Conservation (phyloP, 1,140 invertebrate genomes). For the Mycetomoellerius zeteki region DNA sequence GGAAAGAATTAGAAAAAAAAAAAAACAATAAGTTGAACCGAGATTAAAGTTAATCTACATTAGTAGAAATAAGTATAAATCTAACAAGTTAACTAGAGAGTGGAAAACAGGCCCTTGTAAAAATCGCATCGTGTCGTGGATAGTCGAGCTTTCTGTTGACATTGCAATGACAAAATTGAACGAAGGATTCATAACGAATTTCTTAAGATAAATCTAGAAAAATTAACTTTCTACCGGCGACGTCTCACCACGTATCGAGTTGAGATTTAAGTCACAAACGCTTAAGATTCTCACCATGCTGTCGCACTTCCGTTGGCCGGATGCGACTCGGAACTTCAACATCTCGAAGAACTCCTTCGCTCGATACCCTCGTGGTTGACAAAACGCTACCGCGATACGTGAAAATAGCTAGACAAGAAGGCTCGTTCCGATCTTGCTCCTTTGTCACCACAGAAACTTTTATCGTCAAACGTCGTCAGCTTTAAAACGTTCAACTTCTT, state of each 20-base stretch:
- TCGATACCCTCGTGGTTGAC: constrained; percentile 46
- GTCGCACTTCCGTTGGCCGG: constrained; percentile 88
- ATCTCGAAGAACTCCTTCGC: constrained; percentile 82
- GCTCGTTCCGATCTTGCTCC: not conserved
- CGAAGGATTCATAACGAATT: not conserved
- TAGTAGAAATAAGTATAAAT: too few species aligned
- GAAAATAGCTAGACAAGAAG: not conserved
- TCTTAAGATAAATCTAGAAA: constrained; percentile 14
- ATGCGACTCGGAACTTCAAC: constrained; percentile 90
- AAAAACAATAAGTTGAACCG: too few species aligned
- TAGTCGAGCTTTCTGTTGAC: not conserved
- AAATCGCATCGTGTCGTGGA: not conserved
- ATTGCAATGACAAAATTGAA: not conserved
- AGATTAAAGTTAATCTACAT: too few species aligned
- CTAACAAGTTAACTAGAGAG: too few species aligned
- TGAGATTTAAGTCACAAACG: constrained; percentile 56
- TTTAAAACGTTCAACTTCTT: not conserved
- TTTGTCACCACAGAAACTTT: constrained; percentile 26
- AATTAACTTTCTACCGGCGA: constrained; percentile 29
- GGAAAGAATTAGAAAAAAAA: too few species aligned
- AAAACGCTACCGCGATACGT: constrained; percentile 51
- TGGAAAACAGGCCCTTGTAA: too few species aligned
- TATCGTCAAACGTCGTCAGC: constrained; percentile 18
- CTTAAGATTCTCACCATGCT: constrained; percentile 85
- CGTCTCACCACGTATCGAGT: constrained; percentile 14